Evolutionary conservation across 2,888 invertebrate genomes (phyloP).

Genomic region (Heliconius aoede): DNA sequence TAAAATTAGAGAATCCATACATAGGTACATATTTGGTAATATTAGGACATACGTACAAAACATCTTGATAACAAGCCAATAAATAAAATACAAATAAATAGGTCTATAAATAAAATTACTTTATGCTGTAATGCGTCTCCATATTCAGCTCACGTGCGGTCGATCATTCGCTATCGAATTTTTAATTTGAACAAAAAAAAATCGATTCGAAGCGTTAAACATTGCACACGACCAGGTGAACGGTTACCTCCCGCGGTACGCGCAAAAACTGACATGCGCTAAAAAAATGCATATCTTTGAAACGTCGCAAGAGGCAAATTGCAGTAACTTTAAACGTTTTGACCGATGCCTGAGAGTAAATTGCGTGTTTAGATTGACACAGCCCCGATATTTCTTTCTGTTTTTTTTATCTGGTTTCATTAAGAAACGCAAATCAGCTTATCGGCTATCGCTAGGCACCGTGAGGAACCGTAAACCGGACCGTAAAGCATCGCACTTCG

Average conservation of each 20-base stretch:
- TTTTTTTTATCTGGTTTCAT: conserved; percentile 49
- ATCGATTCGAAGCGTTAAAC: conserved; percentile 63
- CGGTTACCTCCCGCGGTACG: conserved; percentile 66
- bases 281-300: conserved; percentile 75
- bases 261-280: conserved; percentile 76
- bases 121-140: conserved; percentile 37
- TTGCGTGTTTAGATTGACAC: conserved; percentile 62
- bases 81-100: conserved; percentile 39
- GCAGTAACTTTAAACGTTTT: conserved; percentile 75
- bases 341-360: conserved; percentile 55
- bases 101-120: conserved; percentile 44
- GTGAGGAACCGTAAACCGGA: conserved; percentile 71
- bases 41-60: conserved; percentile 13
- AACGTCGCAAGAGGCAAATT: conserved; percentile 79
- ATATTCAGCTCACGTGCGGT: conserved; percentile 63
- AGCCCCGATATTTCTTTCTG: conserved; percentile 50
- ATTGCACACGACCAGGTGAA: conserved; percentile 75
- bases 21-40: not conserved
- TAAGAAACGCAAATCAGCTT: conserved; percentile 67
- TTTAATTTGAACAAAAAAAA: conserved; percentile 76
- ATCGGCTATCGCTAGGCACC: conserved; percentile 54
- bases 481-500: conserved; percentile 72
- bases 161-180: conserved; percentile 70
- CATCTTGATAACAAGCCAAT: conserved; percentile 32
- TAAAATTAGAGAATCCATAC: not conserved